Conservation (phyloP, 2,888 invertebrate species). For the Drosophila mercatorum region DNA sequence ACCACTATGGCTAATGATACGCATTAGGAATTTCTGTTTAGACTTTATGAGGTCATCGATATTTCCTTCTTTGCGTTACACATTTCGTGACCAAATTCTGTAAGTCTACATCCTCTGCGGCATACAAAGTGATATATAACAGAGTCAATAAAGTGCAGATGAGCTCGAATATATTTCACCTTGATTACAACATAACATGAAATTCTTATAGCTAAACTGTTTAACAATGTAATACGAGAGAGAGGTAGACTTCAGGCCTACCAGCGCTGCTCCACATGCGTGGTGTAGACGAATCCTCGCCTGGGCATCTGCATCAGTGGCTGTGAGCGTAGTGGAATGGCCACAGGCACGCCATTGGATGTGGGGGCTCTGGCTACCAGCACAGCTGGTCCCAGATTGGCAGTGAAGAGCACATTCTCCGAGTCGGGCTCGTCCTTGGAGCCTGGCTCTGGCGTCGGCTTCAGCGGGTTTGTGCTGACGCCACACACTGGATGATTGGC, state of each 20-base stretch:
- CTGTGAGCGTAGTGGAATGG: slow-evolving; percentile 70
- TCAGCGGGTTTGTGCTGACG: slow-evolving; percentile 76
- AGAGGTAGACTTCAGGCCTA: not conserved
- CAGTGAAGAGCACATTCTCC: slow-evolving; percentile 71
- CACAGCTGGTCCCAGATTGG: slow-evolving; percentile 56
- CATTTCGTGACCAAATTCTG: not conserved
- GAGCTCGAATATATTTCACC: slow-evolving; percentile 18
- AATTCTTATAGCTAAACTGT: slow-evolving; percentile 29
- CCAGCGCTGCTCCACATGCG: slow-evolving; percentile 72
- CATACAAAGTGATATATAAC: not conserved
- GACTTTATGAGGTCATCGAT: slow-evolving; percentile 6
- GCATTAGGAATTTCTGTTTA: not conserved
- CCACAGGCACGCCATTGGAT: slow-evolving; percentile 54
- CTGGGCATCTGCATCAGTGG: slow-evolving; percentile 53
- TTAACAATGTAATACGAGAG: slow-evolving; percentile 36
- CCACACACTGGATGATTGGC: slow-evolving; percentile 78
- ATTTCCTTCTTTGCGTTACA: slow-evolving; percentile 4
- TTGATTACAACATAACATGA: slow-evolving; percentile 7
- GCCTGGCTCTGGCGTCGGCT: slow-evolving; percentile 75
- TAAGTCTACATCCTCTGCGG: no score
- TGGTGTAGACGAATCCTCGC: slow-evolving; percentile 57
- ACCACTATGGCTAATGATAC: not conserved
- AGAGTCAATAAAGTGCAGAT: not conserved
- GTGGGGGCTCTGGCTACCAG: slow-evolving; percentile 50
- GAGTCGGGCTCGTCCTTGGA: slow-evolving; percentile 75